phyloP scores from a whole-genome alignment of 2,113 vertebrate genomes.

The Pungitius pungitius region DNA sequence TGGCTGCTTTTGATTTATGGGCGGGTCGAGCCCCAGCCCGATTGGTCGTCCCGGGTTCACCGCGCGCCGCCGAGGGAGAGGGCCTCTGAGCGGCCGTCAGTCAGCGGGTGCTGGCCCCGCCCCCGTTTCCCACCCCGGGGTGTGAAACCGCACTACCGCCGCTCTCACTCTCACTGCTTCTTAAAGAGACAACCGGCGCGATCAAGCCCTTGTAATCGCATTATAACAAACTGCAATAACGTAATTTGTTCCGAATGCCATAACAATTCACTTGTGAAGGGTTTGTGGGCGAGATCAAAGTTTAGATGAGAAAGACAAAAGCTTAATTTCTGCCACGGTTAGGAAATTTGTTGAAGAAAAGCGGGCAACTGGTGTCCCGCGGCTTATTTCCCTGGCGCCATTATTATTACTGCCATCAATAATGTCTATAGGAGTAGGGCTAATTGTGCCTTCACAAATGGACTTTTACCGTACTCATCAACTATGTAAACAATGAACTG shows the following conservation, averaged over 20 bases:
- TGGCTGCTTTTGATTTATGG: slow-evolving; percentile 50
- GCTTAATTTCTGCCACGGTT: background rate
- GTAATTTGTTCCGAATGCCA: slow-evolving; percentile 60
- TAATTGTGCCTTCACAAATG: background rate
- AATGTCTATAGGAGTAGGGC: background rate
- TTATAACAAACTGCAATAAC: slow-evolving; percentile 73
- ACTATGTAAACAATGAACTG: background rate
- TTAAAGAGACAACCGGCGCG: slow-evolving; percentile 84
- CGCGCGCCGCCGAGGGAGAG: slow-evolving; percentile 23
- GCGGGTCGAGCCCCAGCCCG: background rate
- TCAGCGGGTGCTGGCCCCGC: slow-evolving; percentile 76
- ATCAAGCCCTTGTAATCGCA: slow-evolving; percentile 67
- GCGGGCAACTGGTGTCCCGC: slow-evolving; percentile 1
- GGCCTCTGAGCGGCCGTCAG: slow-evolving; percentile 64
- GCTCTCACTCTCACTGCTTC: slow-evolving; percentile 77
- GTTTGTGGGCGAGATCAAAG: slow-evolving; percentile 26
- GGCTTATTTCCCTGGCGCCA: background rate
- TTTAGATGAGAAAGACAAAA: slow-evolving; percentile 22
- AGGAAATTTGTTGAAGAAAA: background rate
- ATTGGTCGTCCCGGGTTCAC: slow-evolving; percentile 66
- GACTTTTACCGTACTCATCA: background rate
- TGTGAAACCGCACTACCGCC: slow-evolving; percentile 87
- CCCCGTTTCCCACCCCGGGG: slow-evolving; percentile 88
- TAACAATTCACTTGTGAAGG: slow-evolving; percentile 28
- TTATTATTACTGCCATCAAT: background rate